Evolutionary conservation across 2,797 vertebrate genomes (phyloP), one percentile per base, ranked within the genome.

Genomic region (Sciurus carolinensis): DNA sequence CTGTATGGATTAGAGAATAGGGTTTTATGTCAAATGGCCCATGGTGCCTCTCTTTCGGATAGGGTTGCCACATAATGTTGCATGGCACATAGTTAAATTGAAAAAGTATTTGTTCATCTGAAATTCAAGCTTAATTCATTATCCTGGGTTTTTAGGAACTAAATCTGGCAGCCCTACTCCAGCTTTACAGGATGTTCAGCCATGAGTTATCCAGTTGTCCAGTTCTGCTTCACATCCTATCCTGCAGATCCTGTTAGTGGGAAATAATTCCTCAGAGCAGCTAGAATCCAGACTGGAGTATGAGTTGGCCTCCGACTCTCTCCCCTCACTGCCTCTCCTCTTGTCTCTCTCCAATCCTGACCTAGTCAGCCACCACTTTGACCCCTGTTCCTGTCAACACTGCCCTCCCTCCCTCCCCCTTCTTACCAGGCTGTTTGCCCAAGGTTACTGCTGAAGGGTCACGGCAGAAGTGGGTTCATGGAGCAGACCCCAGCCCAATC

Each of bases 401-500:
- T 9, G 10, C 20, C 18, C 33, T 42, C 0, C 1, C 13, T 4
- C 10, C 62, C 50, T n/a, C 2, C 6, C 5, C 12, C 36, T 50
- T 62, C 14, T 26, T 50, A n/a, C 44, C 59, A 66, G 22, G 6
- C 71, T 84, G 44, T 24, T 82, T 62, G 24, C 44, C 4, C 4
- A 30, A 47, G 47, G 64, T 39, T 26, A 14, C 33, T 36, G 22
- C 26, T 57, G 36, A 10, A 39, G 57, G 57, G n/a, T 4, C 76
- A 5, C 52, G 42, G 17, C 28, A 3, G 22, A 8, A 44, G 12
- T 10, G 36, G 47, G 13, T 17, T 14, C 39, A 18, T 4, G 10
- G 5, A 5, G 52, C 72, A 5, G 3, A 28, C 17, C 14, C 3
- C 9, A 59, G 62, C 2, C 33, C 9, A 18, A 0, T 42, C 62